Conservation (phyloP, 2,797 vertebrate genomes). For the Pangasius macronema region DNA sequence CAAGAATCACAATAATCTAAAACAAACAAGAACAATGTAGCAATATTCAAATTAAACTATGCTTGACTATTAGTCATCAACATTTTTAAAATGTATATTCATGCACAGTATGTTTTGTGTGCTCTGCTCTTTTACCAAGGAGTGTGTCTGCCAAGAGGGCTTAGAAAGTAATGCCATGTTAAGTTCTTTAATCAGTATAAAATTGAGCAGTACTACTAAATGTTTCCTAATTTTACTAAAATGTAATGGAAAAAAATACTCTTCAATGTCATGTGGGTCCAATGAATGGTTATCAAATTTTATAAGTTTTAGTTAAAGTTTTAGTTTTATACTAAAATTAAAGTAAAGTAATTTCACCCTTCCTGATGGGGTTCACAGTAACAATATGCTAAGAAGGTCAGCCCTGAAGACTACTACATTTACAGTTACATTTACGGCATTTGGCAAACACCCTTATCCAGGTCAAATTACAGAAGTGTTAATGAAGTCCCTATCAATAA, state of each 20-base stretch:
- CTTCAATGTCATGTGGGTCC: neutral
- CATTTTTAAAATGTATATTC: neutral
- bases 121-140: neutral
- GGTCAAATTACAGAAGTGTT: neutral
- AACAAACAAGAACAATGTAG: neutral
- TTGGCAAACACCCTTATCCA: neutral
- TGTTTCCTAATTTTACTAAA: neutral
- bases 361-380: neutral
- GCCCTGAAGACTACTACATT: neutral
- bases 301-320: too few relatives aligned
- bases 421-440: neutral
- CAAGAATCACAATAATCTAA: neutral
- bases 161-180: conserved; percentile 15
- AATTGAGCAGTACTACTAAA: neutral
- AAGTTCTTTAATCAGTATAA: neutral
- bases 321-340: too few relatives aligned
- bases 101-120: neutral
- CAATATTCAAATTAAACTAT: neutral
- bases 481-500: neutral
- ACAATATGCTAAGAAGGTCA: neutral
- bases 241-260: neutral
- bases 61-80: neutral
- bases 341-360: too few relatives aligned
- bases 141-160: conserved; percentile 26
- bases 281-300: neutral